Evolutionary conservation across 2,797 vertebrate genomes (phyloP).

Genomic region (Scleropages formosus): DNA sequence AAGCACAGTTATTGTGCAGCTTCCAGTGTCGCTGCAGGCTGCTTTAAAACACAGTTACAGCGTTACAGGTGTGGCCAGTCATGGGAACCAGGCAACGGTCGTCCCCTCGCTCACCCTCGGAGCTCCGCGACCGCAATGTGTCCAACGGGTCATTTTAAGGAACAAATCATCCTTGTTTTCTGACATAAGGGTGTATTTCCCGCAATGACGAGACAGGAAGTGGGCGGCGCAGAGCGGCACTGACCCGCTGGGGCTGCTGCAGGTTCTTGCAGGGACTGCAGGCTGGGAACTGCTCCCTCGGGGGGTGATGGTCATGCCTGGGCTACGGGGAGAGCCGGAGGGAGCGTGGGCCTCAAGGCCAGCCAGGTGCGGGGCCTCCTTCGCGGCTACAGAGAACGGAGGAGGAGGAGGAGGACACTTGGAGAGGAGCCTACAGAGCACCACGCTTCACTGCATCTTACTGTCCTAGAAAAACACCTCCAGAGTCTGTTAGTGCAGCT

Average conservation of each 20-base stretch:
- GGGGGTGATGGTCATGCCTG: conserved; percentile 86
- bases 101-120: no score
- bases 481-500: no score
- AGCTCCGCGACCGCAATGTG: no score
- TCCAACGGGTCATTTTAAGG: no score
- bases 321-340: conserved; percentile 61
- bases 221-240: conserved; percentile 40
- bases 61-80: neutral
- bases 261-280: conserved; percentile 48
- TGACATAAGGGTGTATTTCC: no score
- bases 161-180: no score
- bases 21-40: no score
- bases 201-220: neutral
- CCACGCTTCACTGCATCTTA: neutral
- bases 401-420: neutral
- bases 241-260: conserved; percentile 64
- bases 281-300: conserved; percentile 70
- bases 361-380: conserved; percentile 65
- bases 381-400: conserved; percentile 66
- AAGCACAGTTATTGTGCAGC: no score
- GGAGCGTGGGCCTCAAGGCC: conserved; percentile 72
- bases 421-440: conserved; percentile 9
- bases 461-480: neutral
- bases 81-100: no score
- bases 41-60: no score